These are phyloP conservation scores for Drosophila sp. DNA, from an alignment of 1,140 invertebrate genomes.

Conservation along the genomic window DNA sequence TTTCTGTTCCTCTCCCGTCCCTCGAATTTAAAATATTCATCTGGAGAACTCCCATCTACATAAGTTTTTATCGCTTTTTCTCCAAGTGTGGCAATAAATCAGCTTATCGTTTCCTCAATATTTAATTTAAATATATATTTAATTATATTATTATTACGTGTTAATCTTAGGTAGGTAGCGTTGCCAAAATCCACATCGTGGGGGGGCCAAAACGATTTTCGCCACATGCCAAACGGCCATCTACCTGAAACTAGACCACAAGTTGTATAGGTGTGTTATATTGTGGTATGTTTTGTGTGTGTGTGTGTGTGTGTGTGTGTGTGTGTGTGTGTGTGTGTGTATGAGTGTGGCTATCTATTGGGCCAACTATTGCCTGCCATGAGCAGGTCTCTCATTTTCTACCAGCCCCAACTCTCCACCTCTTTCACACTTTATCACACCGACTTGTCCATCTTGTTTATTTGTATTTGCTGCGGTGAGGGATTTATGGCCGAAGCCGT, in stretches of 20 bases:
- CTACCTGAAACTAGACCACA: background rate
- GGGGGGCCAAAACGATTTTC: conserved; percentile 3
- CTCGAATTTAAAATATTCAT: too few relatives aligned
- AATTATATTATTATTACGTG: background rate
- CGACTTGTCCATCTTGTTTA: conserved; percentile 53
- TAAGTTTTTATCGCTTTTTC: background rate
- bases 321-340: conserved; percentile 32
- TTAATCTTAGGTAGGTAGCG: background rate
- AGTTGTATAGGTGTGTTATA: background rate
- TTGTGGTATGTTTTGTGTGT: background rate
- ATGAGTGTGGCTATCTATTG: conserved; percentile 39
- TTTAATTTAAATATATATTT: background rate
- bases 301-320: conserved; percentile 7
- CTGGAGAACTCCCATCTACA: too few relatives aligned
- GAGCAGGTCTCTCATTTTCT: conserved; percentile 24
- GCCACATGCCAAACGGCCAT: background rate
- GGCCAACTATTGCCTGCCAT: conserved; percentile 29
- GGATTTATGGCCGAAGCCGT: conserved; percentile 68
- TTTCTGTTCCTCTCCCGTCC: too few relatives aligned
- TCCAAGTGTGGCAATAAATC: background rate
- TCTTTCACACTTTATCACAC: conserved; percentile 16
- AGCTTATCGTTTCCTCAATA: background rate
- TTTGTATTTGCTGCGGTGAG: conserved; percentile 71
- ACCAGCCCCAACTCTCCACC: conserved; percentile 3
- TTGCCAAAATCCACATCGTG: background rate